Evolutionary conservation across 30 jellyfish, hydroid and myxozoan species (phyloP).

Genomic region (Aurelia sp.): DNA sequence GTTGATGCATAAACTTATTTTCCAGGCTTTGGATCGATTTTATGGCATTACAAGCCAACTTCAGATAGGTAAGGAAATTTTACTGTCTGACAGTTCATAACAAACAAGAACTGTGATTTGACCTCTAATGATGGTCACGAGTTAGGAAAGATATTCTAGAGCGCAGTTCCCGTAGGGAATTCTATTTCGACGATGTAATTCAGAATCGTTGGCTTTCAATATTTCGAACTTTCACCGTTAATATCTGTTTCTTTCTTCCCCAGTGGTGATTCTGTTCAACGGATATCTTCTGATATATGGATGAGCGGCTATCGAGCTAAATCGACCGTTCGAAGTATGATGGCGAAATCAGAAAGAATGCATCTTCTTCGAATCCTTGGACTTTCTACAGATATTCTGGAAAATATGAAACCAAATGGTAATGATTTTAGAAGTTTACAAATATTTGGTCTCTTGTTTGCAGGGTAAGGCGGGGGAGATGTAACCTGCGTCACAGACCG

Average conservation of each 20-base stretch:
- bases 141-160: no score
- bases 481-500: no score
- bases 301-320: constrained; percentile 91
- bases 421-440: neutral
- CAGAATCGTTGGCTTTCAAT: no score
- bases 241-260: no score
- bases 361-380: constrained; percentile 86
- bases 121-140: no score
- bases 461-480: no score
- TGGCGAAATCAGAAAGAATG: constrained; percentile 87
- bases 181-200: no score
- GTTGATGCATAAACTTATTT: neutral
- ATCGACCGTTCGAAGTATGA: constrained; percentile 80
- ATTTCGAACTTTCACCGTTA: no score
- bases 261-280: neutral
- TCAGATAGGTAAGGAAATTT: neutral
- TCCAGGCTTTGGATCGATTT: constrained; percentile 72
- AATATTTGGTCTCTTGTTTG: no score
- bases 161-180: no score
- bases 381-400: constrained; percentile 54
- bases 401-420: constrained; percentile 8
- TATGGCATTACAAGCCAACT: constrained; percentile 75
- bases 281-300: constrained; percentile 71
- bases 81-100: no score
- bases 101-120: no score